Evolutionary conservation across 2,888 invertebrate genomes (phyloP).

Genomic region (Cremastinae sp.): DNA sequence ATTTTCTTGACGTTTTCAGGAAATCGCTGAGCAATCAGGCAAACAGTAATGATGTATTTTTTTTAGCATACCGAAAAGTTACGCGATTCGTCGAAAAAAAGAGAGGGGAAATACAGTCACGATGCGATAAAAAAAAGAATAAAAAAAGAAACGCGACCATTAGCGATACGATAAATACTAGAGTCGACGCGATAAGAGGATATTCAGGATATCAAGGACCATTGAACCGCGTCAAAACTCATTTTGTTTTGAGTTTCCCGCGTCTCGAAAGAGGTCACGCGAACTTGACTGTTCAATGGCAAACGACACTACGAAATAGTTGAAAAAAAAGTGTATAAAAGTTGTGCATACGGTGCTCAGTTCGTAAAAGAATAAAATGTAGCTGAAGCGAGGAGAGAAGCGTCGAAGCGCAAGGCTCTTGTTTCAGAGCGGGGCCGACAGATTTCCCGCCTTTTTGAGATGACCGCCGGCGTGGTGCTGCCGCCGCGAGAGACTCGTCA

Average conservation of each 20-base stretch:
- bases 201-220: constrained; percentile 68
- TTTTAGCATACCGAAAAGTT: constrained; percentile 4
- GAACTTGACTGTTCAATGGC: background rate
- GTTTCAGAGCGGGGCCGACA: constrained; percentile 37
- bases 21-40: no score
- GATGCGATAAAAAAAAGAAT: constrained; percentile 22
- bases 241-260: constrained; percentile 62
- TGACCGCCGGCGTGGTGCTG: constrained; percentile 63
- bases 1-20: no score
- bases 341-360: no score
- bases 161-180: constrained; percentile 52
- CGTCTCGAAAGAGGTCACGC: constrained; percentile 52
- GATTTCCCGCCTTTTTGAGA: constrained; percentile 75
- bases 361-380: background rate
- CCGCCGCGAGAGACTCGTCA: constrained; percentile 63
- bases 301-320: background rate
- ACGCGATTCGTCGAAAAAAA: background rate
- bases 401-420: background rate
- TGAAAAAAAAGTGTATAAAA: background rate
- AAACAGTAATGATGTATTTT: constrained; percentile 11
- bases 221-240: constrained; percentile 64
- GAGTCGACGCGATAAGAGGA: constrained; percentile 69
- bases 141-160: constrained; percentile 21
- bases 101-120: background rate
- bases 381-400: no score